Conservation (phyloP, 2,113 vertebrate genomes). For the Aldabrachelys gigantea region DNA sequence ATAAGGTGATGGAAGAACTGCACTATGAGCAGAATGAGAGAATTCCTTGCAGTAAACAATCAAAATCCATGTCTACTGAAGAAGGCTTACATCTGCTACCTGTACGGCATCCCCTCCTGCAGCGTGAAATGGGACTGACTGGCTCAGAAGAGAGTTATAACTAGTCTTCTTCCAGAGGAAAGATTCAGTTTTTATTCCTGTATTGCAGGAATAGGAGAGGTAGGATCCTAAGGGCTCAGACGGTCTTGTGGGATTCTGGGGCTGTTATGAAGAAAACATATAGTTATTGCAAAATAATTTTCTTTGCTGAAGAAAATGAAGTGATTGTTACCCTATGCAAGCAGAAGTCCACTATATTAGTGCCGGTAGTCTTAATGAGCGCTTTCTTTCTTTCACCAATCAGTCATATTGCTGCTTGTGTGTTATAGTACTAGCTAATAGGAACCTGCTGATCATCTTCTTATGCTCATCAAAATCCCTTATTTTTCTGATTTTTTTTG, state of each 20-base stretch:
- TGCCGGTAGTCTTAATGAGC: background rate
- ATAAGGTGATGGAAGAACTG: background rate
- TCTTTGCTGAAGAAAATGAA: background rate
- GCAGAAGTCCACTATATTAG: background rate
- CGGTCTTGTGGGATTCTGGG: background rate
- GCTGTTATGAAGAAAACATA: rapidly evolving
- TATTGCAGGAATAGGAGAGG: background rate
- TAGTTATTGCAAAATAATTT: background rate
- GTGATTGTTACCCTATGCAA: background rate
- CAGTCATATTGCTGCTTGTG: background rate
- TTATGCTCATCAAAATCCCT: background rate
- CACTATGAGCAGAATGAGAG: background rate
- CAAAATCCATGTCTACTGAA: rapidly evolving
- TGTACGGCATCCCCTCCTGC: background rate
- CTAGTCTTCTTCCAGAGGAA: background rate
- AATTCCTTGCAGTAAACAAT: background rate
- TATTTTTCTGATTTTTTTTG: background rate
- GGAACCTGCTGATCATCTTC: background rate
- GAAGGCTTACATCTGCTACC: background rate
- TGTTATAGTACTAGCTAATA: background rate
- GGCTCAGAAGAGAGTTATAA: background rate
- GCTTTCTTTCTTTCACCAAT: background rate
- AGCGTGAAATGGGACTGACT: background rate
- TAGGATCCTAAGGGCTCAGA: background rate
- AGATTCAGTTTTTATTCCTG: background rate